Percentiles rank a stretch among this genome's conserved stretches.
phyloP scores from a whole-genome alignment of 2,797 vertebrate genomes.

The Brotula barbata region DNA sequence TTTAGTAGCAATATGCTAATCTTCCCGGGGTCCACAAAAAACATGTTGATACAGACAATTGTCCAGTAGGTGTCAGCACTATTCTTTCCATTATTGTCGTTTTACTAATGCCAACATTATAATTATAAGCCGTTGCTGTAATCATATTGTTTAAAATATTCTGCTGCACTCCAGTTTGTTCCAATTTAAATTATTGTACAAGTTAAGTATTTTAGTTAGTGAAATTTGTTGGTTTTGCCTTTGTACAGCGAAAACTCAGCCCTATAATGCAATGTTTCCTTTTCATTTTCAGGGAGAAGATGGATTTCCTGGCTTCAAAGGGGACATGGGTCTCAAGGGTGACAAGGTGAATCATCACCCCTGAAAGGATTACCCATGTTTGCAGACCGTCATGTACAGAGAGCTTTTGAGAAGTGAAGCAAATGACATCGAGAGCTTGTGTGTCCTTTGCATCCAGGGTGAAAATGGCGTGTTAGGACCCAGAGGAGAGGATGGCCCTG shows the following conservation, averaged over 20 bases:
- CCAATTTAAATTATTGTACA: constrained; percentile 1
- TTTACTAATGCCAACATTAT: background rate
- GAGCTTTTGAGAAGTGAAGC: background rate
- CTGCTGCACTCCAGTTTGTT: background rate
- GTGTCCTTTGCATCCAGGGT: constrained; percentile 65
- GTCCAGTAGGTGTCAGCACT: constrained; percentile 72
- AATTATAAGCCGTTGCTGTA: background rate
- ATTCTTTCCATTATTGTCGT: background rate
- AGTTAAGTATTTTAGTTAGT: constrained; percentile 1
- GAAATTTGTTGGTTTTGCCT: background rate
- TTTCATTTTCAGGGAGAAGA: constrained; percentile 89
- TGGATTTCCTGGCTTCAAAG: constrained; percentile 98
- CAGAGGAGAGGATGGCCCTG: constrained; percentile 96
- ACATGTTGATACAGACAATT: background rate
- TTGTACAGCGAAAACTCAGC: constrained; percentile 5
- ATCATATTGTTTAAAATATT: constrained; percentile 9
- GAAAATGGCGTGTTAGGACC: constrained; percentile 76
- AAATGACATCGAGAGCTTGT: background rate
- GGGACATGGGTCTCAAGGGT: constrained; percentile 97
- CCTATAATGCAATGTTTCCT: background rate
- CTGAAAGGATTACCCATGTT: constrained; percentile 1
- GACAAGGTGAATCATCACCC: constrained; percentile 84
- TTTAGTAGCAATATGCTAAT: no score
- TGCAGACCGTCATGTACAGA: background rate
- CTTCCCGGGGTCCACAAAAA: no score